Percentiles rank a stretch among this genome's conserved stretches.
phyloP scores from a whole-genome alignment of 2,888 invertebrate genomes.

The Odontocerum albicorne region DNA sequence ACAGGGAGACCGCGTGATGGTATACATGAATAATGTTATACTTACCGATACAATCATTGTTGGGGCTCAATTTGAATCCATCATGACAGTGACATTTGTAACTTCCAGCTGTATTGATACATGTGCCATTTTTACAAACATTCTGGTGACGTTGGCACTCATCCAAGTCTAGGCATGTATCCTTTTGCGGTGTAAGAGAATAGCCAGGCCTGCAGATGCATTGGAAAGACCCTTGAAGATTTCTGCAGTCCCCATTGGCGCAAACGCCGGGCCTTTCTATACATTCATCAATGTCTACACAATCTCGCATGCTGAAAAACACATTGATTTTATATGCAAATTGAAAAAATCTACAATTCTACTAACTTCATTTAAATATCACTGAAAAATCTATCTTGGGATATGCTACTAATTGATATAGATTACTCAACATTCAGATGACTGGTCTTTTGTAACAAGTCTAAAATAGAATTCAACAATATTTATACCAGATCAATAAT shows the following conservation, averaged over 20 bases:
- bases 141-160: constrained; percentile 73
- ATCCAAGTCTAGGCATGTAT: constrained; percentile 70
- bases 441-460: too few species aligned
- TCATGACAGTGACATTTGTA: constrained; percentile 75
- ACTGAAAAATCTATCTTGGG: too few species aligned
- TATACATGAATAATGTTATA: constrained; percentile 4
- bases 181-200: constrained; percentile 63
- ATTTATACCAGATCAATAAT: too few species aligned
- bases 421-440: too few species aligned
- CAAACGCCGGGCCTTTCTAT: constrained; percentile 67
- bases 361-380: too few species aligned
- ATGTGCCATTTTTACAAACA: constrained; percentile 76
- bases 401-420: too few species aligned
- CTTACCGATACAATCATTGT: constrained; percentile 76
- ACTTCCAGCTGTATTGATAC: constrained; percentile 69
- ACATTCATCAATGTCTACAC: constrained; percentile 76
- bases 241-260: constrained; percentile 75
- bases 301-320: constrained; percentile 57
- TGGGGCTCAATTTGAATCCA: constrained; percentile 75
- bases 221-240: constrained; percentile 76
- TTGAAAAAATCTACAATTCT: too few species aligned
- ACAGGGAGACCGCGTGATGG: too few species aligned
- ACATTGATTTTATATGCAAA: too few species aligned
- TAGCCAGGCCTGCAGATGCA: constrained; percentile 78
- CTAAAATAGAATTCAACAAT: too few species aligned